These are phyloP conservation scores for Leptestheria dahalacensis DNA, from an alignment of 1,140 invertebrate genomes.

Conservation along the genomic window DNA sequence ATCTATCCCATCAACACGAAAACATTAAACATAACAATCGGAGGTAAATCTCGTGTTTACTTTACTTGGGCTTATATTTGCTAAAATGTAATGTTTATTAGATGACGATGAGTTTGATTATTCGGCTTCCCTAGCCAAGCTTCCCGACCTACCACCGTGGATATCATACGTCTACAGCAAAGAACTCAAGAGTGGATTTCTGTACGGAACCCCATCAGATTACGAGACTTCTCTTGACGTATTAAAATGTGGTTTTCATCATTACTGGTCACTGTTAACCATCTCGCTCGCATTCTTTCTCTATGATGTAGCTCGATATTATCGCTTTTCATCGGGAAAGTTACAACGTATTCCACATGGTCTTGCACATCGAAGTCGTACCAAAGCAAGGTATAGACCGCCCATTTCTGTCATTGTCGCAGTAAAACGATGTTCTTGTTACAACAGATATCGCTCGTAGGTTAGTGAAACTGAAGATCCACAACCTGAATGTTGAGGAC, in stretches of 20 bases:
- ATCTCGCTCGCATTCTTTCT: conserved; percentile 23
- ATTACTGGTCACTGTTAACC: conserved; percentile 3
- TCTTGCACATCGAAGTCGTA: conserved; percentile 42
- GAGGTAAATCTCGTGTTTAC: not conserved
- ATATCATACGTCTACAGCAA: conserved; percentile 62
- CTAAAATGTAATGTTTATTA: not conserved
- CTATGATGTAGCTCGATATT: conserved; percentile 51
- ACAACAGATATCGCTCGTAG: conserved; percentile 33
- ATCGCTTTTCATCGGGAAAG: conserved; percentile 56
- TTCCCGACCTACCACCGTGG: conserved; percentile 69
- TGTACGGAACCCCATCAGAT: conserved; percentile 61
- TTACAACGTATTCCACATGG: conserved; percentile 52
- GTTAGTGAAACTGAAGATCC: conserved; percentile 69
- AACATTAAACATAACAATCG: not conserved
- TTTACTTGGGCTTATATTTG: not conserved
- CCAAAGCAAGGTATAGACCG: not conserved
- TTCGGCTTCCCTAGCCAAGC: conserved; percentile 44
- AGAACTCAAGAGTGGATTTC: conserved; percentile 50
- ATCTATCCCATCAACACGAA: not conserved
- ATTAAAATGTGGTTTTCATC: conserved; percentile 10
- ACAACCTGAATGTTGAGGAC: conserved; percentile 72
- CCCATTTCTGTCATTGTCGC: not conserved
- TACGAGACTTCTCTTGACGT: conserved; percentile 37
- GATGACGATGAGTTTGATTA: conserved; percentile 42
- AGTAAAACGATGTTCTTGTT: not conserved